Base-by-base conservation (phyloP, 2,888 invertebrate species). In the Ormia ochracea region DNA sequence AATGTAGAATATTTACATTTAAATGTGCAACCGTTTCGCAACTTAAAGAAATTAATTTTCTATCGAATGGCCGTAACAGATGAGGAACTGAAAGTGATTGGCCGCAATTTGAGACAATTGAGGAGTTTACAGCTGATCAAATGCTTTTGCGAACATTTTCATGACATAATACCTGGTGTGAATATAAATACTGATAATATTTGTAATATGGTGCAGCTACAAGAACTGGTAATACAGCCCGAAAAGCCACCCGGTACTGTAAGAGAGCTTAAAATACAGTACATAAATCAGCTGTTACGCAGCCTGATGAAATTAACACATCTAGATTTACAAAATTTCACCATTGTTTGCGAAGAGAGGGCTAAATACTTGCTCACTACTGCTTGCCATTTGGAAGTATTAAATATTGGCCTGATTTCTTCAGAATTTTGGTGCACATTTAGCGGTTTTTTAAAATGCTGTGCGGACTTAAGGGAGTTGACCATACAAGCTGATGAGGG, bases 401-500 rank as follows among this genome's bases (percentile, higher is more conserved):
- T 79, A n/a, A 59, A 79, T 43, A 17, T 70, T 0, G 79, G 79
- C 21, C 19, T 19, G 1, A 61, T 75, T 9, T 41, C 38, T 3
- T 12, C 9, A 0, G 59, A 75, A 1, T 66, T 66, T 59, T 79
- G 79, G 79, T 54, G 54, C n/a, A 31, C 28, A 12, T 79, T 75
- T 48, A 66, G 45, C 2, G 43, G 38, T 1, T 52, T 38, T 23
- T 14, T 79, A 4, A 59, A 66, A 59, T 17, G 17, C 1, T 66
- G 48, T 4, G 28, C 52, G 0, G 52, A 41, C 2, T 23, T 79
- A 1, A 31, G 31, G 0, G 28, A 75, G 0, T 21, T 79, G 5
- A 66, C 45, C 17, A 66, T 79, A 14, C 36, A 48, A 1, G 48
- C 9, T 14, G 12, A 9, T n/a, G 45, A 70, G 10, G 28, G 33